Evolutionary conservation across 2,888 invertebrate species (phyloP), one percentile per base, ranked within the genome.

Genomic region (Kuschelorhynchus macadamiae): DNA sequence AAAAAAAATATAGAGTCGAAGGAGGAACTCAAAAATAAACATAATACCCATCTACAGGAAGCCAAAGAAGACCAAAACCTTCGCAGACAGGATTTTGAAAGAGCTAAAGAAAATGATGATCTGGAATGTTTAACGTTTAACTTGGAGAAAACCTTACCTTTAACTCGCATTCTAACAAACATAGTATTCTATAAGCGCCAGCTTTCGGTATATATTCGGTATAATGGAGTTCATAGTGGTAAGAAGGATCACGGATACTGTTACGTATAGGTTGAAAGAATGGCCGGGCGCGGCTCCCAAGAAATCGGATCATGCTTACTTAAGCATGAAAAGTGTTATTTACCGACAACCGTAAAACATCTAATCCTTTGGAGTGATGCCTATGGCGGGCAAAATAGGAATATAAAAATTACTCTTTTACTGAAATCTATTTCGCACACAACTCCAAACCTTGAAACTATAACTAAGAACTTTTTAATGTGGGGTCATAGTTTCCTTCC

Each of bases 71-170:
- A 14, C 1, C 41, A 61, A 66, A 33, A 47, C 14, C 49, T 49
- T 16, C 14, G 49, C 7, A 49, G 32, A 20, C 11, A 36, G 25
- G 47, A 63, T 32, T 56, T 56, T 46, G n/a, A 46, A 20, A 5
- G n/a, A 14, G 62, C 62, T 11, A 46, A 42, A 18, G 46, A 60
- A 53, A 55, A 61, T 47, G 32, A 25, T 33, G 41, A 53, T 20
- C 18, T 71, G 85, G 85, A 52, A 85, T 80, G 74, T 87, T 86
- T 71, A 83, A 82, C 66, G 84, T 84, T 73, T 85, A 85, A 67
- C 32, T 46, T 63, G 57, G 52, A 68, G 44, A 68, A 18, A 60
- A 69, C 68, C 21, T 33, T 69, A 33, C 64, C 67, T 12, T 49
- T 69, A 33, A 52, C 68, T 25, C 42, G 64, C 17, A 49, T 69